phyloP scores from a whole-genome alignment of 2,797 vertebrate genomes.

The Sebastes hubbsi region DNA sequence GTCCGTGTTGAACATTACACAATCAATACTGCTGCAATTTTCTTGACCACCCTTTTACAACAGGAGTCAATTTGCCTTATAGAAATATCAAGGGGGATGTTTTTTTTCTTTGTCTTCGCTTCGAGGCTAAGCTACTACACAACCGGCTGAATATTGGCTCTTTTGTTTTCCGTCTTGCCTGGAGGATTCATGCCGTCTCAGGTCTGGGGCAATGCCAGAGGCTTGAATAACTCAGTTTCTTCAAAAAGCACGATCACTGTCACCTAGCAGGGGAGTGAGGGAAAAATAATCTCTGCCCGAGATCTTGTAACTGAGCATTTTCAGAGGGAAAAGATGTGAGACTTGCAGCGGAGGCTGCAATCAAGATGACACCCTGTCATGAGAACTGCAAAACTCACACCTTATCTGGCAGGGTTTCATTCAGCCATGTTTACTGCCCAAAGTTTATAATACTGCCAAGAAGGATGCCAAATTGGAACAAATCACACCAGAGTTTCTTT shows the following conservation, averaged over 20 bases:
- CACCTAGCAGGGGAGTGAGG: slow-evolving; percentile 14
- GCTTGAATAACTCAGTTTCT: slow-evolving; percentile 51
- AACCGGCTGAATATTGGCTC: slow-evolving; percentile 44
- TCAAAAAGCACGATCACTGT: slow-evolving; percentile 48
- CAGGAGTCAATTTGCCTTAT: slow-evolving; percentile 66
- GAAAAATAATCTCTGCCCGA: slow-evolving; percentile 42
- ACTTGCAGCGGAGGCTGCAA: slow-evolving; percentile 22
- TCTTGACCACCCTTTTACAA: slow-evolving; percentile 71
- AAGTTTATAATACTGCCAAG: slow-evolving; percentile 17
- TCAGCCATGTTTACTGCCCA: slow-evolving; percentile 20
- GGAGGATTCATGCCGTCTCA: slow-evolving; percentile 44
- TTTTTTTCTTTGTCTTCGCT: slow-evolving; percentile 1
- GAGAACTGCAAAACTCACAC: slow-evolving; percentile 48
- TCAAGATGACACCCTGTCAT: slow-evolving; percentile 51
- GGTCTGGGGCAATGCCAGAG: slow-evolving; percentile 43
- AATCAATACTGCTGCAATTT: slow-evolving; percentile 78
- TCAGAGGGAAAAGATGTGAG: slow-evolving; percentile 27
- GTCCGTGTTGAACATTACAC: slow-evolving; percentile 71
- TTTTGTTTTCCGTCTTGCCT: slow-evolving; percentile 42
- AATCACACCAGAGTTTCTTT: neutral
- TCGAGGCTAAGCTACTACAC: slow-evolving; percentile 32
- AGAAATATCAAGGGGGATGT: slow-evolving; percentile 62
- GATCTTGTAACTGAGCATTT: slow-evolving; percentile 56
- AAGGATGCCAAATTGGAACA: neutral
- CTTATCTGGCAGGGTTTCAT: slow-evolving; percentile 43